Evolutionary conservation across 2,113 vertebrate genomes (phyloP).

Genomic region (Etheostoma spectabile): DNA sequence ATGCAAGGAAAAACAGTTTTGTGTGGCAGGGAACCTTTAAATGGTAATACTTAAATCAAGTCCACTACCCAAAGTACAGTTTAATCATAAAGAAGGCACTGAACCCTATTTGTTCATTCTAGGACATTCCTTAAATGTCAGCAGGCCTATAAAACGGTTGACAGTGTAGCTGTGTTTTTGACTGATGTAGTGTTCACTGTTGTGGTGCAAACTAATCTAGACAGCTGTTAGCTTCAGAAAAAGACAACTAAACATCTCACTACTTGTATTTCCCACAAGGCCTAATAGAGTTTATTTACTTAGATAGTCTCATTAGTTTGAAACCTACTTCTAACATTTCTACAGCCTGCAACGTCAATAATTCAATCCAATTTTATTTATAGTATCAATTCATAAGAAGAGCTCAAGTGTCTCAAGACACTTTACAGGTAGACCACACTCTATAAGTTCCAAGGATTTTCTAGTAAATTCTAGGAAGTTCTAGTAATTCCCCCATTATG

Average conservation of each 20-base stretch:
- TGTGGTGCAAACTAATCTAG: background rate
- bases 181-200: background rate
- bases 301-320: background rate
- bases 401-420: too few species aligned
- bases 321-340: background rate
- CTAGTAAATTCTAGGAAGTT: too few species aligned
- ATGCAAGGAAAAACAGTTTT: too few species aligned
- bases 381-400: too few species aligned
- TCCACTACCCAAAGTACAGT: background rate
- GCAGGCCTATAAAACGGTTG: background rate
- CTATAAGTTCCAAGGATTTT: too few species aligned
- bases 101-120: background rate
- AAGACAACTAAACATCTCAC: background rate
- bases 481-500: background rate
- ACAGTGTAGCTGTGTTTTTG: background rate
- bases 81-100: background rate
- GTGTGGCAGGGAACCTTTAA: too few species aligned
- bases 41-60: background rate
- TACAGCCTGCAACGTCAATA: background rate
- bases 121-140: conserved; percentile 10
- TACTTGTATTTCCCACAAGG: background rate
- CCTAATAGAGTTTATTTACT: background rate
- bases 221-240: background rate
- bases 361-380: too few species aligned
- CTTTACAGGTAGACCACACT: too few species aligned